Conservation (phyloP, 2,797 vertebrate species). For the Columba guinea region DNA sequence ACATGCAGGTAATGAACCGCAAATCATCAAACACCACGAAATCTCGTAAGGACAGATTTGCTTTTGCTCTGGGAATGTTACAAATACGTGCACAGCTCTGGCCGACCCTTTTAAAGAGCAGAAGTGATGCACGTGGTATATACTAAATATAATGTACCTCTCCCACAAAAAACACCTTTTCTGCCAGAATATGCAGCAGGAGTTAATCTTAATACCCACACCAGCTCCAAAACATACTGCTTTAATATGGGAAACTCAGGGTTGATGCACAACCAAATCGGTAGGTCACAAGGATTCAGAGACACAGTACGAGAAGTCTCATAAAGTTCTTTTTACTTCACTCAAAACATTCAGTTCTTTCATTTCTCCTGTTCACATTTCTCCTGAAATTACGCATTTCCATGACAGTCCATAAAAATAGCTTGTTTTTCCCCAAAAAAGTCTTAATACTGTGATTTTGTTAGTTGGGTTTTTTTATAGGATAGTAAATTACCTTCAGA, state of each 20-base stretch:
- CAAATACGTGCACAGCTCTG: neutral
- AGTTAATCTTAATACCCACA: neutral
- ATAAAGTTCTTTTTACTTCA: neutral
- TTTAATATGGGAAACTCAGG: neutral
- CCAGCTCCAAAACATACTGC: neutral
- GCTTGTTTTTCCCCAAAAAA: neutral
- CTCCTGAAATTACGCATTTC: neutral
- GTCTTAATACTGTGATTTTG: neutral
- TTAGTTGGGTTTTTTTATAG: neutral
- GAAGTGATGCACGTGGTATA: neutral
- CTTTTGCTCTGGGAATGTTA: neutral
- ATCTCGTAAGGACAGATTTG: neutral
- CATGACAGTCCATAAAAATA: neutral
- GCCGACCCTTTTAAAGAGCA: neutral
- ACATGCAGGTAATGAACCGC: fast-evolving
- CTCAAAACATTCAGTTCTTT: neutral
- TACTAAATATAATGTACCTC: neutral
- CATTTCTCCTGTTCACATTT: neutral
- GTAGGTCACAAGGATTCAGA: neutral
- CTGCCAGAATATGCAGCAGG: neutral
- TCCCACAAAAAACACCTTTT: neutral
- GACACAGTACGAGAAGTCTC: neutral
- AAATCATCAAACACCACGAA: neutral
- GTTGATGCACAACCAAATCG: neutral
- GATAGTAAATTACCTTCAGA: neutral